Evolutionary conservation across 2,888 invertebrate species (phyloP).

Genomic region (Prosapia bicincta): DNA sequence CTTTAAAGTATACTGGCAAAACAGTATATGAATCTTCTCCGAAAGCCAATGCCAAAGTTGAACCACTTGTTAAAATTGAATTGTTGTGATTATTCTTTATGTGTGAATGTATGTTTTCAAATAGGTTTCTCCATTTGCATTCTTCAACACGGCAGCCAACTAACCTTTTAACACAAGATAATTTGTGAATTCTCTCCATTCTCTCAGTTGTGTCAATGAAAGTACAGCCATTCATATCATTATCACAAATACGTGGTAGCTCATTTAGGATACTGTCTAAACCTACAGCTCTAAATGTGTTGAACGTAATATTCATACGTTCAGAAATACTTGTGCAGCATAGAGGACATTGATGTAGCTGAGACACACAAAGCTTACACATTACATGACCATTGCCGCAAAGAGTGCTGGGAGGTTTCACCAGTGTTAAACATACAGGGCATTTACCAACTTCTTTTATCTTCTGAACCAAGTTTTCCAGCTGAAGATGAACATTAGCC

Average conservation of each 20-base stretch:
- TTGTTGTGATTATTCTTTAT: neutral
- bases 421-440: neutral
- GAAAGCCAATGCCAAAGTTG: neutral
- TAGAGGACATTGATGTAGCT: neutral
- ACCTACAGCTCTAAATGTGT: neutral
- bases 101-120: neutral
- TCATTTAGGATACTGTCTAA: neutral
- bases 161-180: neutral
- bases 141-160: neutral
- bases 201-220: neutral
- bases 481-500: neutral
- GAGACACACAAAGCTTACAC: neutral
- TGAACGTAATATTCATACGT: neutral
- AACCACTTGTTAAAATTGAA: neutral
- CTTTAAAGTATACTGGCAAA: neutral
- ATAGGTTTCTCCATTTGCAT: neutral
- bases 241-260: neutral
- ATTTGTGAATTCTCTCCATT: neutral
- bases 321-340: neutral
- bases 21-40: neutral
- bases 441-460: neutral
- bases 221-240: neutral
- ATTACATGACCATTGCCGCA: neutral
- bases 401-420: neutral
- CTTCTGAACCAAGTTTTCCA: neutral